Conservation (phyloP, 2,113 vertebrate genomes). For the Cynocephalus volans region DNA sequence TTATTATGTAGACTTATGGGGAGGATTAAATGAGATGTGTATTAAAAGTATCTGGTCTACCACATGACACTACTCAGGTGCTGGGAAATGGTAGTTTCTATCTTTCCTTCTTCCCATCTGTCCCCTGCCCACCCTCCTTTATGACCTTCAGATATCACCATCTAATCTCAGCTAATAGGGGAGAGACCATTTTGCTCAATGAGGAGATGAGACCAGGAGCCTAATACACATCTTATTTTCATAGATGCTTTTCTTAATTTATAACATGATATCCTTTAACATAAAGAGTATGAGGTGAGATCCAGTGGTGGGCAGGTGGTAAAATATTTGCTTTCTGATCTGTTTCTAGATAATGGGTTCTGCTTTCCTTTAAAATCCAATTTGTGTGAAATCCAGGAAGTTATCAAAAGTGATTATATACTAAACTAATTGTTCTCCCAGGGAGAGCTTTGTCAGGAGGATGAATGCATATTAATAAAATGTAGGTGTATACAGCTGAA, state of each 20-base stretch:
- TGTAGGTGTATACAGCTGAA: constrained; percentile 31
- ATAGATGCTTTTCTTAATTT: constrained; percentile 51
- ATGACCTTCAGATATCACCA: background rate
- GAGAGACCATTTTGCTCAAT: background rate
- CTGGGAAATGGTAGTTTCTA: background rate
- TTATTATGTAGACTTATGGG: background rate
- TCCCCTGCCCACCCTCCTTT: background rate
- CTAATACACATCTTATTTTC: constrained; percentile 10
- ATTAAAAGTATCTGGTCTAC: background rate
- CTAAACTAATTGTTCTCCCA: constrained; percentile 60
- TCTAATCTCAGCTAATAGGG: background rate
- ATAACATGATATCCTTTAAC: constrained; percentile 38
- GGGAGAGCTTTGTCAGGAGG: constrained; percentile 61
- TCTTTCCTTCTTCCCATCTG: accelerated
- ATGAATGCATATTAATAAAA: constrained; percentile 63
- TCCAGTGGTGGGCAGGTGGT: constrained; percentile 32
- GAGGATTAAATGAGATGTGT: background rate
- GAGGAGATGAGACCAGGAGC: background rate
- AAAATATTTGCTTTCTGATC: constrained; percentile 62
- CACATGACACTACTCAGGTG: background rate
- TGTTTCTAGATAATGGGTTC: constrained; percentile 56
- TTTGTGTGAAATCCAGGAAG: constrained; percentile 28
- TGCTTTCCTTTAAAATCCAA: constrained; percentile 65
- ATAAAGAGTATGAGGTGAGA: background rate
- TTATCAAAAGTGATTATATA: background rate